Base-by-base conservation (phyloP, 2,113 vertebrate species). In the Malurus alboscapulatus region DNA sequence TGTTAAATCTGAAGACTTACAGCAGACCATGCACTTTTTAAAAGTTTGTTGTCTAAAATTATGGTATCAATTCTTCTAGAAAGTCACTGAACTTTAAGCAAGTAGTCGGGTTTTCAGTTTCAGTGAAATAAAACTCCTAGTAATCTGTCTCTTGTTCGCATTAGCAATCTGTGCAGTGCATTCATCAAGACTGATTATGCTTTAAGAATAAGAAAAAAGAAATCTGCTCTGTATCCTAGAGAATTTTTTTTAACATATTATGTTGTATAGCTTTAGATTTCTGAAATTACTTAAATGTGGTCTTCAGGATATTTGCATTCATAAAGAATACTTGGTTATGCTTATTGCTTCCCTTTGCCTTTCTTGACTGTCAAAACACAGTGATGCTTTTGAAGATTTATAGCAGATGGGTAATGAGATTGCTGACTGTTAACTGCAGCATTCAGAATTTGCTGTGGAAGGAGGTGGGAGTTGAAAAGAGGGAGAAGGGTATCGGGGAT, bases 381-480 rank as follows among this genome's bases (percentile, higher is more conserved):
- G 84, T 93, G 93, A 95, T 95, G 96, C 90, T 95, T 96, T 96
- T 97, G 94, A 97, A 97, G 95, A 97, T 98, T 97, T 97, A 93
- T 94, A 53, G 92, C 92, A 90, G 96, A 96, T 97, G 87, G 86
- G 68, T 97, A 97, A 97, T 96, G 93, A 97, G 96, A 96, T 96
- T 93, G 94, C 95, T 97, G 96, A 94, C 95, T 97, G 81, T 95
- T 97, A 98, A 95, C 92, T 86, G 76, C 88, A 71, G 65, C 93
- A 68, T 96, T 97, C 85, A 94, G 95, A 96, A 97, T 97, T 96
- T 95, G 87, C 94, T 97, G 75, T 90, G 72, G 76, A 93, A 90
- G 55, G 51, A 80, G 75, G 62, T 6, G 29, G 91, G 84, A 67
- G 89, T 86, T 93, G 66, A 61, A 92, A 87, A n/a, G 91, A 63